These are phyloP conservation scores for Virgularia gustaviana DNA, from an alignment of 92 coral and sea anemone species.

Conservation along the genomic window DNA sequence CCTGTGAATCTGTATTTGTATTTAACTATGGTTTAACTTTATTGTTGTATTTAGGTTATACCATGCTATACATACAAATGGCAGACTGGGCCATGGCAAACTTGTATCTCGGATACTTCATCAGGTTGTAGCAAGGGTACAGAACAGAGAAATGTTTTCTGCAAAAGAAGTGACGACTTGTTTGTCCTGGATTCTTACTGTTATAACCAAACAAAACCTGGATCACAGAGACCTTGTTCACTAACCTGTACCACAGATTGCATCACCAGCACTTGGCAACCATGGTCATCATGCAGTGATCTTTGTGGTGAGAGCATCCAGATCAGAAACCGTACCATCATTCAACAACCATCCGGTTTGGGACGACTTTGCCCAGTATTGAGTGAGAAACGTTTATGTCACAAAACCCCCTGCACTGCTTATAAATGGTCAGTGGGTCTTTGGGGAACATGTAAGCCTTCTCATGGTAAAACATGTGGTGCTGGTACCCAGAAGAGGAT, in stretches of 20 bases:
- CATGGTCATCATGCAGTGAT: neutral
- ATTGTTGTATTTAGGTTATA: too few species aligned
- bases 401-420: neutral
- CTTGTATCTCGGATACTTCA: neutral
- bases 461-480: constrained; percentile 1
- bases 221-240: neutral
- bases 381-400: constrained; percentile 21
- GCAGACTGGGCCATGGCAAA: constrained; percentile 7
- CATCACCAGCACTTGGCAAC: constrained; percentile 3
- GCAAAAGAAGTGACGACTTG: neutral
- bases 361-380: constrained; percentile 14
- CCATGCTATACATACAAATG: constrained; percentile 9
- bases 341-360: neutral
- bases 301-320: constrained; percentile 16
- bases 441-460: constrained; percentile 18
- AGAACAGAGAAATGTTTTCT: constrained; percentile 7
- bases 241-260: constrained; percentile 12
- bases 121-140: neutral
- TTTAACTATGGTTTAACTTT: too few species aligned
- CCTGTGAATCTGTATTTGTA: too few species aligned
- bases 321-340: neutral
- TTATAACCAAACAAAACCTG: constrained; percentile 4
- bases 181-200: constrained; percentile 8
- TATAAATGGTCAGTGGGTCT: constrained; percentile 24
- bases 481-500: constrained; percentile 13